phyloP scores from a whole-genome alignment of 2,797 vertebrate genomes.

The Nyctalus aviator region DNA sequence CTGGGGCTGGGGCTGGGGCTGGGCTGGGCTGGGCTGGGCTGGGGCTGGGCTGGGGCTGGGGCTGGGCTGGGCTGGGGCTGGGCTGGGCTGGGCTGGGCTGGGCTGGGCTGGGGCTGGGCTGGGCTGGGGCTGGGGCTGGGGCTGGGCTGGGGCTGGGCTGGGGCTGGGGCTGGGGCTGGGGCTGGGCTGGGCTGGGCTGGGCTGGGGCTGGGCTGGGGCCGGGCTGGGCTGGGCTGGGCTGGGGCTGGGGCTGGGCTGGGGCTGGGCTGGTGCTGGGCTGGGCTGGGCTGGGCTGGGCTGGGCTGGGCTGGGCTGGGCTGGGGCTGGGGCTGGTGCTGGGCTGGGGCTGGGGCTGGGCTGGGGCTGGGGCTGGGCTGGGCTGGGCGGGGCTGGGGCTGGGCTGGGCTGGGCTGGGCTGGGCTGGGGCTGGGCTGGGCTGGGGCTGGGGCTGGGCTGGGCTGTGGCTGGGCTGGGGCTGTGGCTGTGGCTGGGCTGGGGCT shows the following conservation, averaged over 20 bases:
- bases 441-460: no score
- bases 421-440: no score
- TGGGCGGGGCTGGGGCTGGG: no score
- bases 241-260: not conserved
- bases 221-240: no score
- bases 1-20: not conserved
- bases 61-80: not conserved
- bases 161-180: not conserved
- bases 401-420: no score
- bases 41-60: not conserved
- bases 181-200: not conserved
- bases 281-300: not conserved
- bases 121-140: not conserved
- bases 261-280: not conserved
- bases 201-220: no score
- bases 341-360: not conserved
- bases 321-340: not conserved
- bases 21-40: not conserved
- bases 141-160: not conserved
- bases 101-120: not conserved
- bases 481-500: no score
- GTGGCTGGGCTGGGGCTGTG: no score
- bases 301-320: not conserved
- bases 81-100: no score
- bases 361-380: not conserved